Percentiles rank a stretch among this genome's conserved stretches.
Evolutionary conservation across 1,140 invertebrate species (phyloP).

Genomic region (Philopotamus ludificatus): DNA sequence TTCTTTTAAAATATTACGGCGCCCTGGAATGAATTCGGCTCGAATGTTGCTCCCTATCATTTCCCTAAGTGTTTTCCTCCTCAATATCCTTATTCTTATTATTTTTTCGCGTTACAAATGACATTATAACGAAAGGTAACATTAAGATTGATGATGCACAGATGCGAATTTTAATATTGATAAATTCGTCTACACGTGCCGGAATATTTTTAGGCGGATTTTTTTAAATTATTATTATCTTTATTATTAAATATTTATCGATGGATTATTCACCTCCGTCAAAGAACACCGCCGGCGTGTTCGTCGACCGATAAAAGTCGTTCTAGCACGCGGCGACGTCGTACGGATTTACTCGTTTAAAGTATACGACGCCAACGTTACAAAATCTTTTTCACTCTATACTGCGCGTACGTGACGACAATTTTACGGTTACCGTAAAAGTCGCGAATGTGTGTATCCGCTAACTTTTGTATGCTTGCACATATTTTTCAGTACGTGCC

Average conservation of each 20-base stretch:
- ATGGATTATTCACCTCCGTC: too few species aligned
- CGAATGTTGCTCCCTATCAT: not conserved
- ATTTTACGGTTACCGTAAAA: constrained; percentile 27
- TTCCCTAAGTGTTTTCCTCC: not conserved
- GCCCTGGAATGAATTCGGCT: not conserved
- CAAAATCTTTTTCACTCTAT: constrained; percentile 22
- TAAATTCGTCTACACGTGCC: too few species aligned
- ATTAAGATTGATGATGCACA: not conserved
- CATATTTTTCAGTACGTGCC: constrained; percentile 21
- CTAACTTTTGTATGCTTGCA: constrained; percentile 22
- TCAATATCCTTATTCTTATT: not conserved
- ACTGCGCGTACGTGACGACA: constrained; percentile 20
- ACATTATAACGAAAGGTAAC: not conserved
- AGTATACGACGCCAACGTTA: constrained; percentile 19
- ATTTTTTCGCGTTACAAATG: not conserved
- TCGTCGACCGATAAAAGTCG: too few species aligned
- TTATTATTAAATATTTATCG: too few species aligned
- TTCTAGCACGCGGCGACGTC: not conserved
- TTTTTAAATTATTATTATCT: too few species aligned
- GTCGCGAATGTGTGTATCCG: not conserved
- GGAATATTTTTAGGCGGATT: too few species aligned
- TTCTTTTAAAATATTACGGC: constrained; percentile 19
- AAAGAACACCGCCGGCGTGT: too few species aligned
- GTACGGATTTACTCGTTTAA: constrained; percentile 21
- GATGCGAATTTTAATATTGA: not conserved